phyloP scores from a whole-genome alignment of 2,888 invertebrate species.

The Branchipolynoe longqiensis region DNA sequence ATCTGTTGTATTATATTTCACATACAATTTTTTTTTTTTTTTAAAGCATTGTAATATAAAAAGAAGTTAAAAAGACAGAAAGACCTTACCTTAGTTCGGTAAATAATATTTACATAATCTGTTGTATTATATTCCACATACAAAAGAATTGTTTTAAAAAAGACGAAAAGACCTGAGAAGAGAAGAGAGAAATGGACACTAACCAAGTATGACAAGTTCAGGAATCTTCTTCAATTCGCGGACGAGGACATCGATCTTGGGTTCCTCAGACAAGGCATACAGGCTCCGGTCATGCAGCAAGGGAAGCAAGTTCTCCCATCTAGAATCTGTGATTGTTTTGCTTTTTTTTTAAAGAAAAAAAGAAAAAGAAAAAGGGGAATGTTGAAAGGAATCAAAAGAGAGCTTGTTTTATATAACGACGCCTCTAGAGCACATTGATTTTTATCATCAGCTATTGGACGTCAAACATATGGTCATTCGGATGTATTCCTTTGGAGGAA shows the following conservation, averaged over 20 bases:
- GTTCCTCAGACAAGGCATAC: constrained; percentile 19
- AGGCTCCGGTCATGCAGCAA: neutral
- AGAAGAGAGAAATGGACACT: neutral
- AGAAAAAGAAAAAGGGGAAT: neutral
- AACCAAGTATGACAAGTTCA: constrained; percentile 26
- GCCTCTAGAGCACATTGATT: too few species aligned
- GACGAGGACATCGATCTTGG: neutral
- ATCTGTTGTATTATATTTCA: too few species aligned
- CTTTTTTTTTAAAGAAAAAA: too few species aligned
- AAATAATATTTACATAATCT: too few species aligned
- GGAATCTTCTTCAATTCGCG: constrained; percentile 53
- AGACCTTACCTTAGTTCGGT: too few species aligned
- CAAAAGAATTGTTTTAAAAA: neutral
- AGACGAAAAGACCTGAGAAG: neutral
- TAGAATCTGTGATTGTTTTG: neutral
- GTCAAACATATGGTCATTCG: too few species aligned
- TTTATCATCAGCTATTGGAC: too few species aligned
- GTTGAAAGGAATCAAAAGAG: neutral
- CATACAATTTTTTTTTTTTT: too few species aligned
- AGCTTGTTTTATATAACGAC: too few species aligned
- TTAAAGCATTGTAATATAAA: too few species aligned
- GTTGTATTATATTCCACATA: neutral
- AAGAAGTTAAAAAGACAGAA: too few species aligned
- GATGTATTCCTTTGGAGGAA: too few species aligned
- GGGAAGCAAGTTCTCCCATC: constrained; percentile 36